phyloP scores from a whole-genome alignment of 2,113 vertebrate genomes.

The Haemorhous mexicanus region DNA sequence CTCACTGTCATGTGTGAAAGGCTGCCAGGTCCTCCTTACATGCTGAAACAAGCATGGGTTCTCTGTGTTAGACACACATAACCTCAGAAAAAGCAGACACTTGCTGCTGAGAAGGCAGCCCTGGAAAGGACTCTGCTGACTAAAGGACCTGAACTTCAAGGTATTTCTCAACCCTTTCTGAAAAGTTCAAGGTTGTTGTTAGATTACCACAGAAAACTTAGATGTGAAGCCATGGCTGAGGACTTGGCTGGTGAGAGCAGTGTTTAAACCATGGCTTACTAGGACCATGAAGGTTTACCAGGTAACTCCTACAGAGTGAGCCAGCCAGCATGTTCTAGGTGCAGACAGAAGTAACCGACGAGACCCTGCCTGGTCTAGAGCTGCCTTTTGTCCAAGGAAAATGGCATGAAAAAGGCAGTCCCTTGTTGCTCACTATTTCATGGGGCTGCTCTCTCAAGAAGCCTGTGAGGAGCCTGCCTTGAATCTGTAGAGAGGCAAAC shows the following conservation, averaged over 20 bases:
- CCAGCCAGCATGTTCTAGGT: background rate
- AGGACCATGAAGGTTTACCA: background rate
- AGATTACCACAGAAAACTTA: slow-evolving; percentile 7
- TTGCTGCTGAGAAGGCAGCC: slow-evolving; percentile 5
- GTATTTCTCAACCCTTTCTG: slow-evolving; percentile 46
- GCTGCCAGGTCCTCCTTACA: slow-evolving; percentile 41
- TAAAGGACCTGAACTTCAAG: slow-evolving; percentile 38
- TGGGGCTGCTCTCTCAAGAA: background rate
- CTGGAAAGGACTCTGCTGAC: slow-evolving; percentile 41
- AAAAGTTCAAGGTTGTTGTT: slow-evolving; percentile 32
- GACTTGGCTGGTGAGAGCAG: background rate
- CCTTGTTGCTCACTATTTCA: background rate
- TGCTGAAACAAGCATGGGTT: slow-evolving; percentile 49
- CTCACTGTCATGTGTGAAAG: slow-evolving; percentile 50
- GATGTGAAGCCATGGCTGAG: background rate
- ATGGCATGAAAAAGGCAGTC: accelerated
- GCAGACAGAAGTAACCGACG: background rate
- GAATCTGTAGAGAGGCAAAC: background rate
- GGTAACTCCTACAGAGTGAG: background rate
- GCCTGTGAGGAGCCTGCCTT: background rate
- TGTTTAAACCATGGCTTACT: background rate
- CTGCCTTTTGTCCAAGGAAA: background rate
- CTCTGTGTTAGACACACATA: background rate
- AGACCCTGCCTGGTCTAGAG: background rate
- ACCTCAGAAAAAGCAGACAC: background rate